These are phyloP conservation scores for Phymanthus crucifer DNA, from an alignment of 92 coral and sea anemone genomes.

Conservation along the genomic window DNA sequence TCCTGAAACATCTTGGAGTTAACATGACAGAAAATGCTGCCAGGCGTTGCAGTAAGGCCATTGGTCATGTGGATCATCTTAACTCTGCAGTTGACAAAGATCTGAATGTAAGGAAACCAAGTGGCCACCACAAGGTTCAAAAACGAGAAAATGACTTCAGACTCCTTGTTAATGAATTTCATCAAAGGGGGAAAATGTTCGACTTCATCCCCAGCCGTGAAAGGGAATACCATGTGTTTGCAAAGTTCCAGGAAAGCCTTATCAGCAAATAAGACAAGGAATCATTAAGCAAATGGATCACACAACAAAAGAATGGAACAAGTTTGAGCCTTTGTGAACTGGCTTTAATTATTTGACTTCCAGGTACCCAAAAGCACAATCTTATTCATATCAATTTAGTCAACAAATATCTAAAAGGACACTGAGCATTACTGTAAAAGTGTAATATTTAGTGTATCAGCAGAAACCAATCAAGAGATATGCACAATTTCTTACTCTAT, in stretches of 20 bases:
- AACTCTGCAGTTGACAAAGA: slow-evolving; percentile 12
- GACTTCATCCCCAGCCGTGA: slow-evolving; percentile 10
- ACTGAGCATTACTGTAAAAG: too few relatives aligned
- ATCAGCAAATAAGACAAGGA: background rate
- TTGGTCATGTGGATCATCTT: background rate
- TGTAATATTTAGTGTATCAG: too few relatives aligned
- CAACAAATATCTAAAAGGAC: too few relatives aligned
- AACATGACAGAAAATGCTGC: slow-evolving; percentile 21
- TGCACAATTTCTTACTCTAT: too few relatives aligned
- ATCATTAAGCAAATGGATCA: background rate
- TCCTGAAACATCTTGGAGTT: slow-evolving; percentile 24
- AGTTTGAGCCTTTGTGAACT: too few relatives aligned
- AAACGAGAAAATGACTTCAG: slow-evolving; percentile 26
- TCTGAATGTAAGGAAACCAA: slow-evolving; percentile 23
- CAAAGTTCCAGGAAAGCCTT: background rate
- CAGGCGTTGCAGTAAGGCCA: slow-evolving; percentile 11
- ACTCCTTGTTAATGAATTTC: slow-evolving; percentile 21
- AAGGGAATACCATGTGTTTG: background rate
- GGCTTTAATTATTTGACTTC: too few relatives aligned
- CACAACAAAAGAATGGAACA: background rate
- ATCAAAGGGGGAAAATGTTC: slow-evolving; percentile 15
- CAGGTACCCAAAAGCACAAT: too few relatives aligned
- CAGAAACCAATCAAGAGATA: too few relatives aligned
- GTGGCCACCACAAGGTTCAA: slow-evolving; percentile 28
- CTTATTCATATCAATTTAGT: too few relatives aligned